Evolutionary conservation across 2,797 vertebrate genomes (phyloP).

Genomic region (Gymnodraco acuticeps): DNA sequence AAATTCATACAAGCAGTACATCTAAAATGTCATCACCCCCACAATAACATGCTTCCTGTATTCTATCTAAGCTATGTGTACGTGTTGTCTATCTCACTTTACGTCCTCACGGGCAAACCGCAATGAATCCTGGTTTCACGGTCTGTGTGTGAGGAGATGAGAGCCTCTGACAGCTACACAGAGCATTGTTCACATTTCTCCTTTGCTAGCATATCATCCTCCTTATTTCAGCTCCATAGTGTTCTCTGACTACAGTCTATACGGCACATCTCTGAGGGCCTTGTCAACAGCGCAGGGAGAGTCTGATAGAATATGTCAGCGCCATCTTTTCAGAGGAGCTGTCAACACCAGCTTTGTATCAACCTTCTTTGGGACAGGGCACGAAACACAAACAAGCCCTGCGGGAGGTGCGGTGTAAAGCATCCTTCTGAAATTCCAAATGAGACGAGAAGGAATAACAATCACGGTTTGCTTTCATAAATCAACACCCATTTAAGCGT

Average conservation of each 20-base stretch:
- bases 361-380: constrained; percentile 66
- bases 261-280: constrained; percentile 64
- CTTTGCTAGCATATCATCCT: constrained; percentile 51
- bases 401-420: constrained; percentile 46
- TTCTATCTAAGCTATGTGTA: constrained; percentile 45
- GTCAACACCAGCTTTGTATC: constrained; percentile 79
- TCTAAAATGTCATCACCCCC: constrained; percentile 59
- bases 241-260: constrained; percentile 50
- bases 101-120: constrained; percentile 18
- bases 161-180: constrained; percentile 52
- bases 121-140: constrained; percentile 42
- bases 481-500: constrained; percentile 18
- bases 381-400: constrained; percentile 77
- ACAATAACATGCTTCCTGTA: constrained; percentile 38
- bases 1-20: constrained; percentile 41
- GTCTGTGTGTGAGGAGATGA: constrained; percentile 41
- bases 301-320: constrained; percentile 80
- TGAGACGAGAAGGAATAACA: constrained; percentile 41
- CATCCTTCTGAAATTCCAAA: constrained; percentile 50
- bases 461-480: constrained; percentile 36
- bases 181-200: constrained; percentile 53
- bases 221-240: constrained; percentile 49
- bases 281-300: constrained; percentile 78
- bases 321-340: constrained; percentile 76
- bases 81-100: constrained; percentile 45